Conservation (phyloP, 2,113 vertebrate genomes). For the Hippocampus barbouri region DNA sequence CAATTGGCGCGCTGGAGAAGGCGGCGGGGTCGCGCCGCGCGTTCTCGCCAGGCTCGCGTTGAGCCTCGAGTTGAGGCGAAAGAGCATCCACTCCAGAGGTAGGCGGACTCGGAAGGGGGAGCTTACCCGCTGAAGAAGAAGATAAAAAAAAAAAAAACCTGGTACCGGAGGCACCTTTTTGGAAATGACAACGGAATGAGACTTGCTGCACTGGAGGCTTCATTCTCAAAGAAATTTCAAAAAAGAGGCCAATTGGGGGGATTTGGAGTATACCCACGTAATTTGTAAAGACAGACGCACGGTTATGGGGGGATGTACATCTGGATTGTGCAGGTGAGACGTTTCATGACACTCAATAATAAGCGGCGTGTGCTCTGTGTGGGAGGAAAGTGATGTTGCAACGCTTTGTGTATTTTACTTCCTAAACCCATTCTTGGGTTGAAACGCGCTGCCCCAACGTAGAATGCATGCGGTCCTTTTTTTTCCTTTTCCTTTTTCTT, state of each 20-base stretch:
- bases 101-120: constrained; percentile 49
- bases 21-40: constrained; percentile 69
- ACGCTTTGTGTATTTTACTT: constrained; percentile 24
- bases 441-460: constrained; percentile 8
- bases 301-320: constrained; percentile 68
- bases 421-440: constrained; percentile 27
- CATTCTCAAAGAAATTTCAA: constrained; percentile 25
- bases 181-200: constrained; percentile 34
- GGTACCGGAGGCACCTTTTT: constrained; percentile 10
- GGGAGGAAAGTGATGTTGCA: constrained; percentile 1
- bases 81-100: constrained; percentile 55
- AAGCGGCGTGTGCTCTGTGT: constrained; percentile 1
- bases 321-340: constrained; percentile 75
- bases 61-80: constrained; percentile 61
- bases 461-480: background rate
- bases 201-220: constrained; percentile 54
- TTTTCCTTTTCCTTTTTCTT: too few species aligned
- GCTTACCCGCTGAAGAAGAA: constrained; percentile 21
- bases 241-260: constrained; percentile 20
- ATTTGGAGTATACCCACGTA: constrained; percentile 56
- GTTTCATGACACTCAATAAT: constrained; percentile 38
- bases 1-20: constrained; percentile 64
- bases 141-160: constrained; percentile 1
- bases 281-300: constrained; percentile 33
- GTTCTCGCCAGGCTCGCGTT: constrained; percentile 60